Evolutionary conservation across 2,113 vertebrate species (phyloP).

Genomic region (Columbina picui): DNA sequence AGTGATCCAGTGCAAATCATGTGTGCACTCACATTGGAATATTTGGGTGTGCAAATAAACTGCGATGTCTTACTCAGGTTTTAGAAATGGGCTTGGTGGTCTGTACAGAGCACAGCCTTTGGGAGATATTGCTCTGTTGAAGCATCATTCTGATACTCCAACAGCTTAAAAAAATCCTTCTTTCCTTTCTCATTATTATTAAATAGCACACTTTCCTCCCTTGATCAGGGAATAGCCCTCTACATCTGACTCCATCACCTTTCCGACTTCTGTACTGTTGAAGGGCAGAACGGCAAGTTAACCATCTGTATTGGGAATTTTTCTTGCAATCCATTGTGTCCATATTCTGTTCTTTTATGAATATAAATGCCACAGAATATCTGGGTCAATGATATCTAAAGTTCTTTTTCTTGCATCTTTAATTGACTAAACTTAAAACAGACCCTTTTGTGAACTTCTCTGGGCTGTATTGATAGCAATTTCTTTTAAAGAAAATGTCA

Average conservation of each 20-base stretch:
- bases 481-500: constrained; percentile 46
- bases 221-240: constrained; percentile 62
- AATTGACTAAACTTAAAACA: constrained; percentile 73
- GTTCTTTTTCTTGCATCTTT: constrained; percentile 64
- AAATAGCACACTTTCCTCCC: constrained; percentile 41
- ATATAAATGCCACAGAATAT: constrained; percentile 65
- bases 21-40: neutral
- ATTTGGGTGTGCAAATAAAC: neutral
- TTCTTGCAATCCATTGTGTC: constrained; percentile 42
- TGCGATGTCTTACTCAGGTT: neutral
- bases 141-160: neutral
- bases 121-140: neutral
- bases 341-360: constrained; percentile 54
- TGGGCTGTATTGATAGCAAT: constrained; percentile 32
- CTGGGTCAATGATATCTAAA: constrained; percentile 70
- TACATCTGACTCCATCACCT: constrained; percentile 67
- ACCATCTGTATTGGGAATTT: constrained; percentile 68
- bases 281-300: constrained; percentile 48
- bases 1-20: neutral
- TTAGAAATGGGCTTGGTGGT: neutral
- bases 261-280: constrained; percentile 38
- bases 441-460: constrained; percentile 52
- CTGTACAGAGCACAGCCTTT: neutral
- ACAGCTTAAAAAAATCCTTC: neutral
- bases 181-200: constrained; percentile 57